phyloP scores from a whole-genome alignment of 2,888 invertebrate species.

The Pedicia rivosa region DNA sequence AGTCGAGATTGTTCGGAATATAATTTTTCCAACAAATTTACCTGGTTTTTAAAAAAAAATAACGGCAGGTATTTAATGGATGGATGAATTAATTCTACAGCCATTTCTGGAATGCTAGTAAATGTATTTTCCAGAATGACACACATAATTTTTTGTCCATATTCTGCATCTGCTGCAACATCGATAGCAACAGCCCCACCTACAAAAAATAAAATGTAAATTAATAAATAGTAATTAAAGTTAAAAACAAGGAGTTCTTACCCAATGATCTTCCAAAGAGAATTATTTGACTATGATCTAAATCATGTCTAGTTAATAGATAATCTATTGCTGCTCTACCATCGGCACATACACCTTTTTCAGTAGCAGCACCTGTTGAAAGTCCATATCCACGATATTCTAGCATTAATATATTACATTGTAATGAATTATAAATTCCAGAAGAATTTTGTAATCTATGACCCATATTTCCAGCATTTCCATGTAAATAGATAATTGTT shows the following conservation, averaged over 20 bases:
- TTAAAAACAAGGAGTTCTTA: constrained; percentile 41
- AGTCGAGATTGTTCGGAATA: background rate
- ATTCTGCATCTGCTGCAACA: constrained; percentile 58
- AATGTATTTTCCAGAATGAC: constrained; percentile 90
- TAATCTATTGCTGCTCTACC: constrained; percentile 78
- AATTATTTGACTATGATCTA: constrained; percentile 71
- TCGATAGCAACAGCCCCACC: constrained; percentile 90
- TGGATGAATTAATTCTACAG: constrained; percentile 46
- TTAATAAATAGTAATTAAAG: constrained; percentile 1
- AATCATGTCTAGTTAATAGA: constrained; percentile 60
- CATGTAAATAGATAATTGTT: constrained; percentile 83
- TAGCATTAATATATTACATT: constrained; percentile 79
- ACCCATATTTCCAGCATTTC: constrained; percentile 95
- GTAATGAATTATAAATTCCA: constrained; percentile 64
- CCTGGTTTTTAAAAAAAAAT: constrained; percentile 84
- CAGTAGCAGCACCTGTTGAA: constrained; percentile 76
- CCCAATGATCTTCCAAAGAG: constrained; percentile 80
- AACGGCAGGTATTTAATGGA: constrained; percentile 63
- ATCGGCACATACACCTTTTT: constrained; percentile 74
- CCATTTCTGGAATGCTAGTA: constrained; percentile 88
- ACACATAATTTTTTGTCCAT: constrained; percentile 66
- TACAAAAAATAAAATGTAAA: too few species aligned
- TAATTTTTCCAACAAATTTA: constrained; percentile 24
- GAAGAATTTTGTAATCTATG: constrained; percentile 78
- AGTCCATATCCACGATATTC: constrained; percentile 92